phyloP scores from a whole-genome alignment of 2,113 vertebrate species.

The Brevimyrus niger region DNA sequence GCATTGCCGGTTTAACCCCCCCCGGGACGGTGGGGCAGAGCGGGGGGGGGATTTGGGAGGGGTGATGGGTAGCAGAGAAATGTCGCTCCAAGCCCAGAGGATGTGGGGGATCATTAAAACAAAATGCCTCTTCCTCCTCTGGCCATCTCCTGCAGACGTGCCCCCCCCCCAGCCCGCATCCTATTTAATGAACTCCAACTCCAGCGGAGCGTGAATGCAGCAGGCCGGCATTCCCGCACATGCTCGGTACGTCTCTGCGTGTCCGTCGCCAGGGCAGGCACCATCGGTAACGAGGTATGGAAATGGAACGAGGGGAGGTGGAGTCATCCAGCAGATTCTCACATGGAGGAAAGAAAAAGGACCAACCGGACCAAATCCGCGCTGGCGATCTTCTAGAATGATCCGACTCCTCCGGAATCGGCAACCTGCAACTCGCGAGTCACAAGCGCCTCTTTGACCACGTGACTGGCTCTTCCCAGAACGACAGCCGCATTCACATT shows the following conservation, averaged over 20 bases:
- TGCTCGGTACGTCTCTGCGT: not conserved
- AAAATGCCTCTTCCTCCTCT: not conserved
- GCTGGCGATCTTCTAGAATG: not conserved
- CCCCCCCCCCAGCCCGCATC: not conserved
- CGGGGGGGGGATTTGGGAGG: not conserved
- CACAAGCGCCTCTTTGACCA: no score
- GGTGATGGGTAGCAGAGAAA: not conserved
- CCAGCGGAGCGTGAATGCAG: not conserved
- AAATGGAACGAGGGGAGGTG: not conserved
- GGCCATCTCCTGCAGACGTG: not conserved
- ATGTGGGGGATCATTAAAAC: not conserved
- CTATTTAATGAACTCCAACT: not conserved
- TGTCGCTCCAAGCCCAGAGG: not conserved
- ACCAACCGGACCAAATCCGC: no score
- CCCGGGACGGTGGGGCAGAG: not conserved
- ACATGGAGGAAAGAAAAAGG: not conserved
- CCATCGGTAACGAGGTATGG: not conserved
- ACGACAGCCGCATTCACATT: no score
- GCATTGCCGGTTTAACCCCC: not conserved
- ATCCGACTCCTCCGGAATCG: no score
- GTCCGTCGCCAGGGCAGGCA: not conserved
- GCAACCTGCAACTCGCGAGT: no score
- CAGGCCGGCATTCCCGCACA: not conserved
- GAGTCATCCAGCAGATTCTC: not conserved
- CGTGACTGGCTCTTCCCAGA: no score